phyloP scores from a whole-genome alignment of 2,888 invertebrate species.

The Drosophila leonis region DNA sequence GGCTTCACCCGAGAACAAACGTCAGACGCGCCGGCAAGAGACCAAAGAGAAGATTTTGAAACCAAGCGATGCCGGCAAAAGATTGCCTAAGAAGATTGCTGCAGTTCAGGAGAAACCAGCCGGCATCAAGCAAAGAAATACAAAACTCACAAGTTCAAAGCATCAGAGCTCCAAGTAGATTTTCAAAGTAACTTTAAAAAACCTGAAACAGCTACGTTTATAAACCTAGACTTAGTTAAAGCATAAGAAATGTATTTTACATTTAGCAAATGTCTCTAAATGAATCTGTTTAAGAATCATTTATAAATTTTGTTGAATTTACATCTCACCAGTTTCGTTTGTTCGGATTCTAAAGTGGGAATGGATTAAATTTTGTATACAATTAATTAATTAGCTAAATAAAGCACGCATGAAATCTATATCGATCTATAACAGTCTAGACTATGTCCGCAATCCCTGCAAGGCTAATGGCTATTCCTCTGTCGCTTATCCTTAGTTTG shows the following conservation, averaged over 20 bases:
- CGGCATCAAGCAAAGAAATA: conserved; percentile 15
- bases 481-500: conserved; percentile 3
- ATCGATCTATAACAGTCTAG: background rate
- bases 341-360: background rate
- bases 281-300: background rate
- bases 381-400: conserved; percentile 33
- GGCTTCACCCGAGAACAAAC: conserved; percentile 36
- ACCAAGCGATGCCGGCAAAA: conserved; percentile 11
- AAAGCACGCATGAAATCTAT: conserved; percentile 7
- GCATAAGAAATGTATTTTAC: background rate
- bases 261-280: background rate
- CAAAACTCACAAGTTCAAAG: conserved; percentile 18
- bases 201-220: background rate
- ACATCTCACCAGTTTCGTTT: background rate
- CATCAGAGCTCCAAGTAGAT: conserved; percentile 20
- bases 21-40: conserved; percentile 84
- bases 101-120: background rate
- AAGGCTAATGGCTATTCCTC: too few relatives aligned
- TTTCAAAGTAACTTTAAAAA: background rate
- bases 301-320: background rate
- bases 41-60: conserved; percentile 26
- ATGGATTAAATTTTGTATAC: background rate
- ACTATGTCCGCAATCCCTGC: background rate
- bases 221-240: background rate
- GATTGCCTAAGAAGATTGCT: background rate